A percentile compares a stretch with the other conserved stretches of the same genome.
These are phyloP conservation scores for Agriotes lineatus DNA, from an alignment of 2,888 invertebrate genomes.

Conservation along the genomic window DNA sequence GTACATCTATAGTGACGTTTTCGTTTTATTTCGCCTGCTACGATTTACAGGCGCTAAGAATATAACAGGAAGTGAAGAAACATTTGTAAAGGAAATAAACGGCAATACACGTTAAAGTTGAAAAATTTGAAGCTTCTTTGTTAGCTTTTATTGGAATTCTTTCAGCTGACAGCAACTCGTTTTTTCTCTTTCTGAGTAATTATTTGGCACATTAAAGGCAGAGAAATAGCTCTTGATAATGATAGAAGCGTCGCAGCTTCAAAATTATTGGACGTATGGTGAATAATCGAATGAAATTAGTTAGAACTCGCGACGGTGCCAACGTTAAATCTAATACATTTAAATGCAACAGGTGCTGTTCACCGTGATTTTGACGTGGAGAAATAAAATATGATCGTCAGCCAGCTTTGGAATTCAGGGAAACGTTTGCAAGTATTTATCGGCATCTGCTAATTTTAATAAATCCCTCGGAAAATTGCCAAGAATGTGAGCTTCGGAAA, in stretches of 20 bases:
- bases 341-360: too few relatives aligned
- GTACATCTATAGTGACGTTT: background rate
- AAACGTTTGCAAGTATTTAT: too few relatives aligned
- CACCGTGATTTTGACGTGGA: too few relatives aligned
- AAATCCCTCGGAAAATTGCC: too few relatives aligned
- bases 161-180: constrained; percentile 5
- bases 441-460: too few relatives aligned
- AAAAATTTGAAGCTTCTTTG: constrained; percentile 21
- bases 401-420: too few relatives aligned
- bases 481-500: too few relatives aligned
- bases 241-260: background rate
- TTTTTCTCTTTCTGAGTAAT: constrained; percentile 13
- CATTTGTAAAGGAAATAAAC: constrained; percentile 16
- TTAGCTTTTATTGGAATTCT: constrained; percentile 25
- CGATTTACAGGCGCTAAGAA: background rate
- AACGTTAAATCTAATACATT: too few relatives aligned
- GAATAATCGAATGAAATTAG: too few relatives aligned
- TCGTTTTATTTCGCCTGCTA: background rate
- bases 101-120: constrained; percentile 17
- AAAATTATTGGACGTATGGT: too few relatives aligned
- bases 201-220: constrained; percentile 15
- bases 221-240: background rate
- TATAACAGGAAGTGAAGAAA: constrained; percentile 5
- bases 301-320: too few relatives aligned
- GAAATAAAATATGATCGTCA: too few relatives aligned